Evolutionary conservation across 2,113 vertebrate genomes (phyloP).

Genomic region (Catharus minimus): DNA sequence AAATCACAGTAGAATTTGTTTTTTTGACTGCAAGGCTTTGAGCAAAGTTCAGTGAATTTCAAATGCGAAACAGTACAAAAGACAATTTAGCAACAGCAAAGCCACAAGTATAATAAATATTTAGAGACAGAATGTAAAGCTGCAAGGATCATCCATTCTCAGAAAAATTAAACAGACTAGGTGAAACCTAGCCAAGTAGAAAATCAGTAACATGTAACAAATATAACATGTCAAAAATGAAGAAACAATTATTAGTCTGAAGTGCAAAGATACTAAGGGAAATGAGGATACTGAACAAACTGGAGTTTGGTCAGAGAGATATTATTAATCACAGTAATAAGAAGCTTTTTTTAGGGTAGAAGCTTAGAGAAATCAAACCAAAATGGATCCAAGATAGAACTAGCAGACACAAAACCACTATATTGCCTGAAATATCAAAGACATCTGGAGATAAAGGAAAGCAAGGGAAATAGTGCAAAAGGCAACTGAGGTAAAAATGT

Average conservation of each 20-base stretch:
- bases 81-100: neutral
- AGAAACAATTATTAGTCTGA: neutral
- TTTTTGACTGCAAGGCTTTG: neutral
- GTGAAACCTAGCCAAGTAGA: neutral
- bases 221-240: neutral
- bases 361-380: neutral
- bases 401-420: neutral
- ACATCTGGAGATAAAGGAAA: conserved; percentile 1
- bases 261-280: neutral
- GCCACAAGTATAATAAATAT: neutral
- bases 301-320: neutral
- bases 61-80: neutral
- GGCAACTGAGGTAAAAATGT: conserved; percentile 14
- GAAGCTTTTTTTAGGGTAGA: neutral
- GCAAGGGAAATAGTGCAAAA: neutral
- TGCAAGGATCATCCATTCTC: neutral
- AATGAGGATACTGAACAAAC: neutral
- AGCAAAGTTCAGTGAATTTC: neutral
- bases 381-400: neutral
- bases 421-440: neutral
- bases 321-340: neutral
- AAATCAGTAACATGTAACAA: neutral
- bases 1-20: neutral
- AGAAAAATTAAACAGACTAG: neutral
- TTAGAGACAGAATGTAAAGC: neutral